Percentiles rank a stretch among this genome's conserved stretches.
phyloP scores from a whole-genome alignment of 2,797 vertebrate species.

The Halcyon leucocephala region DNA sequence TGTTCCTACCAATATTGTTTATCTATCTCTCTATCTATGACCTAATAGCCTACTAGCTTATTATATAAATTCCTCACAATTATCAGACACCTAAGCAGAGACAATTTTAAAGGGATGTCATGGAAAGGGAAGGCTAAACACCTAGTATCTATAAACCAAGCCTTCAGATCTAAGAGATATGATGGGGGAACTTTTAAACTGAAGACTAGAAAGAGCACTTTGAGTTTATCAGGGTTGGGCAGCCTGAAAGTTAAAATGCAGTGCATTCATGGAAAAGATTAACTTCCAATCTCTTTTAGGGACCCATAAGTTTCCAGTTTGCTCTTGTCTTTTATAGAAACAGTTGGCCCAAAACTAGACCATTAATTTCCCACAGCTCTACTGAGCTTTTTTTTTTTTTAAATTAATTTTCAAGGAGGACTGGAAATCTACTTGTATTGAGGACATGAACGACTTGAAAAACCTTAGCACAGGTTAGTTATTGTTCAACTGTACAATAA shows the following conservation, averaged over 20 bases:
- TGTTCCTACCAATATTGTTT: neutral
- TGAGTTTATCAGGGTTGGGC: accelerated
- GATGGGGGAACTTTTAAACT: neutral
- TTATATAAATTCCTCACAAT: neutral
- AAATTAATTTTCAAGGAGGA: neutral
- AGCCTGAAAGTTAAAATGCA: neutral
- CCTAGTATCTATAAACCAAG: neutral
- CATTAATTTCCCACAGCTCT: neutral
- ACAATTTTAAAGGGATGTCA: neutral
- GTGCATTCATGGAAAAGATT: neutral
- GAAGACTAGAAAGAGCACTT: neutral
- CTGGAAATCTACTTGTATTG: neutral
- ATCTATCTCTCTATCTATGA: too few relatives aligned
- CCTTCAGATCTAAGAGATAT: neutral
- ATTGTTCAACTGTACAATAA: neutral
- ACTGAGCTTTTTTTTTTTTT: accelerated
- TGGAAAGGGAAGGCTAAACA: neutral
- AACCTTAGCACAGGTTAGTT: neutral
- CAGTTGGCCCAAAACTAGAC: neutral
- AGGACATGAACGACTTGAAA: neutral
- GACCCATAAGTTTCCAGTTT: neutral
- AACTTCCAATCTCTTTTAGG: neutral
- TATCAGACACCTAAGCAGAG: neutral
- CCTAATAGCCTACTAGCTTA: neutral
- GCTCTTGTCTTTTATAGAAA: neutral